Evolutionary conservation across 2,113 vertebrate species (phyloP).

Genomic region (Empidonax traillii): DNA sequence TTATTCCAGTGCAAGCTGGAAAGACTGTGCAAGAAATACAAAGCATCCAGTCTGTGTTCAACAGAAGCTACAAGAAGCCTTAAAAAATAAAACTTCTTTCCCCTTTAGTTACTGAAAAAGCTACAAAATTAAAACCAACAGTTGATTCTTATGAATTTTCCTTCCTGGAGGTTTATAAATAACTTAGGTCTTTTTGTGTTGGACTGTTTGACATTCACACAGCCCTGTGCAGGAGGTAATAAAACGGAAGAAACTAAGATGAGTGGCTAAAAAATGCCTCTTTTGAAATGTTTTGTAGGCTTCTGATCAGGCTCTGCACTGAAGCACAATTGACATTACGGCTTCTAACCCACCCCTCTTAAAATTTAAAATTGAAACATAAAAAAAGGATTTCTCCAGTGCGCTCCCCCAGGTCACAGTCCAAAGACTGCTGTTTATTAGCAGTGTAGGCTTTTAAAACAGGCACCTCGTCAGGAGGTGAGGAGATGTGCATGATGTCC

Average conservation of each 20-base stretch:
- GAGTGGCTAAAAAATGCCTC: neutral
- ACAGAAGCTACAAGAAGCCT: neutral
- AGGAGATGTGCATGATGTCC: neutral
- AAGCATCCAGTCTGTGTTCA: neutral
- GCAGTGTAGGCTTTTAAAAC: neutral
- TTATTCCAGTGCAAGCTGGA: neutral
- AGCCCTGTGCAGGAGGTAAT: neutral
- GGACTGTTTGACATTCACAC: neutral
- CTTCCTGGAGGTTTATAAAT: neutral
- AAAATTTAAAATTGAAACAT: neutral
- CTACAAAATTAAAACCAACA: neutral
- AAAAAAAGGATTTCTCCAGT: neutral
- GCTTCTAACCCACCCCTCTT: neutral
- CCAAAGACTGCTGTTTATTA: rapidly evolving
- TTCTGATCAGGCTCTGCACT: neutral
- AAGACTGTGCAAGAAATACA: neutral
- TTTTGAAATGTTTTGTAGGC: neutral
- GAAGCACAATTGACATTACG: neutral
- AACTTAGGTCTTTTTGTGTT: neutral
- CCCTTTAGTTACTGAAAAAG: neutral
- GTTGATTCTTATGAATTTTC: neutral
- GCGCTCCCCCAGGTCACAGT: rapidly evolving
- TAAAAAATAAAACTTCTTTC: neutral
- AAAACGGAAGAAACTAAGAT: neutral
- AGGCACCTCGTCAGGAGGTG: neutral